Conservation (phyloP, 2,113 vertebrate species). For the Gadus macrocephalus region DNA sequence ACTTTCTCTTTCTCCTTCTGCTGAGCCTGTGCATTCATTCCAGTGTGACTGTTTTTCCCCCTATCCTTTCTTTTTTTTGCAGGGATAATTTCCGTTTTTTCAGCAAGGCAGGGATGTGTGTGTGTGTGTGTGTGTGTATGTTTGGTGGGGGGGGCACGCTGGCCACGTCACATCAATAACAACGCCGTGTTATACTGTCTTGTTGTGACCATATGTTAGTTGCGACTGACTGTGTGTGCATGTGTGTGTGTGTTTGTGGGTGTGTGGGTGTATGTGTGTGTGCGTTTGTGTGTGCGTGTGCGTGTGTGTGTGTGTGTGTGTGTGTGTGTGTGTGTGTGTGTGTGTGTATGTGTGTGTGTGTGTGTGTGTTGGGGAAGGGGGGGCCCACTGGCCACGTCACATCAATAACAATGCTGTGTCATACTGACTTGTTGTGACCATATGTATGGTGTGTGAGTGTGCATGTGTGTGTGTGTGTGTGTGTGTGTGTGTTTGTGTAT, state of each 20-base stretch:
- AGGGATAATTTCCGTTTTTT: neutral
- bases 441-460: too few species aligned
- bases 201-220: too few species aligned
- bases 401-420: constrained; percentile 25
- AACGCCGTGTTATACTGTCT: constrained; percentile 3
- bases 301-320: neutral
- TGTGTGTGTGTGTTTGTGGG: too few species aligned
- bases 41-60: constrained; percentile 23
- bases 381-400: constrained; percentile 37
- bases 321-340: neutral
- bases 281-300: too few species aligned
- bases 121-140: too few species aligned
- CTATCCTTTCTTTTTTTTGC: constrained; percentile 5
- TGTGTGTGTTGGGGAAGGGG: neutral
- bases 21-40: constrained; percentile 18
- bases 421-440: too few species aligned
- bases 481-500: too few species aligned
- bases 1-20: constrained; percentile 15
- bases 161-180: constrained; percentile 43
- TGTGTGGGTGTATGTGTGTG: too few species aligned
- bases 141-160: constrained; percentile 3
- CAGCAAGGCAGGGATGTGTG: neutral
- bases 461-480: neutral
- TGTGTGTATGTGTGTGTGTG: neutral
- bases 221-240: too few species aligned